Base-by-base conservation (phyloP, 2,797 vertebrate species). In the Typhlichthys subterraneus region DNA sequence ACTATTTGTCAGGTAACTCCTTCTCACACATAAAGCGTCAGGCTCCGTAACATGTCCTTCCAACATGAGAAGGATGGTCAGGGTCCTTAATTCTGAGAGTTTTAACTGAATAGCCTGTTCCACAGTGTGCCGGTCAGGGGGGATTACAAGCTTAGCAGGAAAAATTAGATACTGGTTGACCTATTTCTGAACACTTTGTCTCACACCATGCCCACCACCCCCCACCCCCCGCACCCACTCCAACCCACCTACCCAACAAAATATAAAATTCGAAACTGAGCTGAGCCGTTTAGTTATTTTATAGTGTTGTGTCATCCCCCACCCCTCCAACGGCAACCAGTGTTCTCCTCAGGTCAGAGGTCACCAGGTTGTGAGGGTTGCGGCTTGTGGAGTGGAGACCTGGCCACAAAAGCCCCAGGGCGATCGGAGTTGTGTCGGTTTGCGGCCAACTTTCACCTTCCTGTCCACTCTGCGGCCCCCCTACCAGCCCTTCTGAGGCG, bases 341-440 rank as follows among this genome's bases (percentile, higher is more conserved):
- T 85, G 92, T 90, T 83, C 69, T 45, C 69, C 61, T 96, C 95
- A 85, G 96, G 94, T 80, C 95, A 95, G 86, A 96, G 96, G 88
- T 38, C 33, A 38, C 33, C 33, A 38, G 33, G 33, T 38, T 38
- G 33, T 38, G 33, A 38, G 6, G 6, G 33, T 38, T 8, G 33
- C 1, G 33, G 33, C 33, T 9, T 6, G 33, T 38, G 33, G 8
- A 38, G 33, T 6, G 33, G 7, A 38, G 7, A 38, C 33, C 94
- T 92, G 89, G 74, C 72, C 92, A 92, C 95, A 95, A 93, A 89
- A 92, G 82, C 86, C 80, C 82, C 71, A 15, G 85, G 79, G 82
- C 70, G n/a, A 87, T 90, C 62, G 75, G 78, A 68, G 74, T 76
- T 82, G 77, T 12, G 79, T 61, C 50, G 82, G 66, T 65, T 12